Conservation (phyloP, 1,140 invertebrate species). For the Helicoverpa zea region DNA sequence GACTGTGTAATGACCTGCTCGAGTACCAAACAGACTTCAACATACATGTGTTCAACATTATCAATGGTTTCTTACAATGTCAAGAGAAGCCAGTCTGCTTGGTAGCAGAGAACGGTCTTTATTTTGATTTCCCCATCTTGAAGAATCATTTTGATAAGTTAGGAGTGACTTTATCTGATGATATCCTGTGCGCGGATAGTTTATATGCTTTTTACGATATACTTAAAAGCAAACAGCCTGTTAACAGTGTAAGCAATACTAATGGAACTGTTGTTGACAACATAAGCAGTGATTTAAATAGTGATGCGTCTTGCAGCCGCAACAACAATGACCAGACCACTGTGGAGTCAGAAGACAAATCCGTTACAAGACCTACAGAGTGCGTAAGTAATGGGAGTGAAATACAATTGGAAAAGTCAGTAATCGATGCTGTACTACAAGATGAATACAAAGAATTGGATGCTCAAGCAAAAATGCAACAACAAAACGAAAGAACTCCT, state of each 20-base stretch:
- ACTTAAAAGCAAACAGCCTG: constrained; percentile 42
- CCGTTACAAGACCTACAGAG: background rate
- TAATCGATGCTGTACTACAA: background rate
- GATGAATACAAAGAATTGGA: constrained; percentile 13
- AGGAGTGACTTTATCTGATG: constrained; percentile 70
- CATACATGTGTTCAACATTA: constrained; percentile 79
- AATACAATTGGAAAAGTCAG: background rate
- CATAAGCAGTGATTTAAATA: background rate
- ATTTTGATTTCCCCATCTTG: constrained; percentile 90
- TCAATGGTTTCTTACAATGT: constrained; percentile 89
- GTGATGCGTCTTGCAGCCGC: background rate
- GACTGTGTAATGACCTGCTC: constrained; percentile 90
- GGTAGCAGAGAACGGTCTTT: constrained; percentile 92
- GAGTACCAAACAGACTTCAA: constrained; percentile 88
- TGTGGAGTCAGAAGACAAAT: background rate
- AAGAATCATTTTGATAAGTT: constrained; percentile 78
- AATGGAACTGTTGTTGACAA: background rate
- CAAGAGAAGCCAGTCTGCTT: constrained; percentile 90
- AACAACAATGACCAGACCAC: background rate
- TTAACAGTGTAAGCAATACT: background rate
- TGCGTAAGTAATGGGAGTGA: background rate
- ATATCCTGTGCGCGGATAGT: constrained; percentile 88
- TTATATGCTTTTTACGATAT: constrained; percentile 83
- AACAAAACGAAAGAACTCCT: constrained; percentile 72
- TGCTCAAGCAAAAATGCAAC: constrained; percentile 18